Evolutionary conservation across 2,113 vertebrate genomes (phyloP), one percentile per base, ranked within the genome.

Genomic region (Chlorodrepanis virens): DNA sequence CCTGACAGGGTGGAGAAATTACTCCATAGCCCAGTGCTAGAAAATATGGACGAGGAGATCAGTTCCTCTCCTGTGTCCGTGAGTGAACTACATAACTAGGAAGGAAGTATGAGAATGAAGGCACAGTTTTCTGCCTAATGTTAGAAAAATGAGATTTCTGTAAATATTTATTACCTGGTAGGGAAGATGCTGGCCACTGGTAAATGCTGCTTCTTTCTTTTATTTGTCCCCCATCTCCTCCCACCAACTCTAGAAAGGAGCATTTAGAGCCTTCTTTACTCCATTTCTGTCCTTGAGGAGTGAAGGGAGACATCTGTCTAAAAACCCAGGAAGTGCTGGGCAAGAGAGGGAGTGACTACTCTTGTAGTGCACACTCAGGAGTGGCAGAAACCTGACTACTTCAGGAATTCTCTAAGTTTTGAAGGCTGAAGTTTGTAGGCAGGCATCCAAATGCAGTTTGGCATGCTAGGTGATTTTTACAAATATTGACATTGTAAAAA

Each of bases 21-120:
- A 25, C 9, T 4, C 23, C 6, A 12, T 27, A 49, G 14, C 29
- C 40, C 11, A 23, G 6, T 49, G 20, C 52, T 72, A 65, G 37
- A 83, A 71, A 88, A 9, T 44, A 49, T 0, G 0, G 11, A 31
- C 7, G 29, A 33, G 3, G n/a, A 76, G 24, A 63, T 10, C 8
- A 2, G 15, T 64, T 74, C 12, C 20, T 44, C 2, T 4, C 5
- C 25, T 50, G 14, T 37, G 9, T 42, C 27, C 9, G 1, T 35
- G 5, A 31, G 14, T 40, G n/a, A 83, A 12, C 21, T 72, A 45
- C 2, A 2, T 39, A 47, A 27, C 14, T 50, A 4, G 1, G 33
- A 72, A 45, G 14, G 9, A 81, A 77, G 3, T 49, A 14, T 14
- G 22, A 72, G 15, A 39, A 25, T 13, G 17, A 31, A 56, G 27